Evolutionary conservation across 2,113 vertebrate species (phyloP).

Genomic region (Pachycephala philippinensis): DNA sequence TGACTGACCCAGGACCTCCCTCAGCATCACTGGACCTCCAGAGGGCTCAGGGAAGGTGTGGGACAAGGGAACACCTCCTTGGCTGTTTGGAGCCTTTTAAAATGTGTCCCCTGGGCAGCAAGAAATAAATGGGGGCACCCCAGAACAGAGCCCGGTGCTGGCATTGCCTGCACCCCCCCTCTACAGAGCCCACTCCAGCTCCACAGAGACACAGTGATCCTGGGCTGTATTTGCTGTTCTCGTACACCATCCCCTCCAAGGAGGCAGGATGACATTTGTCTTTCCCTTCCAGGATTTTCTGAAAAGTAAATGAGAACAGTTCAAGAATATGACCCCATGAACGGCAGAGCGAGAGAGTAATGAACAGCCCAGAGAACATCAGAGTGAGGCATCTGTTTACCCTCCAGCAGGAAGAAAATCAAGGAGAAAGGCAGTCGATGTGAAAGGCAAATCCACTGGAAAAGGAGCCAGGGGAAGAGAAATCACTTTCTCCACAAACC

Average conservation of each 20-base stretch:
- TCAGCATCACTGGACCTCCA: not conserved
- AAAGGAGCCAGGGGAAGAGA: not conserved
- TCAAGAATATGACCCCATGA: not conserved
- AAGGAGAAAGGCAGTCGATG: conserved; percentile 8
- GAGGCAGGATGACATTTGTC: not conserved
- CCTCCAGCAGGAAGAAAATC: not conserved
- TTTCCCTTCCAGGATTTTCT: conserved; percentile 26
- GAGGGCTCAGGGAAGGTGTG: not conserved
- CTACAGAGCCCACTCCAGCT: not conserved
- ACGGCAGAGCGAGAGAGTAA: not conserved
- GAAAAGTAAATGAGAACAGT: conserved; percentile 12
- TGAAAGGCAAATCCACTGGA: conserved; percentile 36
- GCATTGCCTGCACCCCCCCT: not conserved
- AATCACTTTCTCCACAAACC: not conserved
- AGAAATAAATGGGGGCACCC: not conserved
- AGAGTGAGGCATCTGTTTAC: not conserved
- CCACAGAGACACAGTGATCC: not conserved
- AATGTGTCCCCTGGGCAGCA: not conserved
- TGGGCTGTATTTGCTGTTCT: not conserved
- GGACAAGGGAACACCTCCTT: not conserved
- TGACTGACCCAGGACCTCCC: not conserved
- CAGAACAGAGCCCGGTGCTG: not conserved
- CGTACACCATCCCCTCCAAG: not conserved
- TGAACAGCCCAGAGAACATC: not conserved
- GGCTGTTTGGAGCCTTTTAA: not conserved